Base-by-base conservation (phyloP, 1,140 invertebrate species). In the Nebria ingens region DNA sequence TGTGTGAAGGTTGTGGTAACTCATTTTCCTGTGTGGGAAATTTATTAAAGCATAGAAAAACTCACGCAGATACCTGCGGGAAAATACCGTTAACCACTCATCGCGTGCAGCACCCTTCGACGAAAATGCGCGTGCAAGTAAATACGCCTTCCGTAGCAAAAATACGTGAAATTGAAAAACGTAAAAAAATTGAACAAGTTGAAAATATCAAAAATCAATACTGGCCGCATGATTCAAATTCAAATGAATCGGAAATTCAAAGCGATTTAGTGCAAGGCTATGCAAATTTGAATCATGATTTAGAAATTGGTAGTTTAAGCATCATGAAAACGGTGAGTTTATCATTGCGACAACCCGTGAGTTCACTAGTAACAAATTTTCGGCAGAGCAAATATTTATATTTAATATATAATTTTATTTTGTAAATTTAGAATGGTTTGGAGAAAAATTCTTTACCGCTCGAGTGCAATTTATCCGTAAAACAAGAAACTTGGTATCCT, bases 21-120 rank as follows among this genome's bases (percentile, higher is more conserved):
- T 63, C 68, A 40, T 75, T 75, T 56, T 69, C 71, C n/a, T 74
- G 71, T 59, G 56, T 64, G 21, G 68, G 71, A 2, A 75, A 71
- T 59, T 58, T 74, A 38, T 62, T 68, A 19, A 74, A 73, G 60
- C 73, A 75, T 59, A 61, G 70, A 49, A 63, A 62, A 53, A 68
- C 65, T 21, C 68, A 71, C 50, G 70, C 69, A 0, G 65, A 71
- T 15, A 71, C 65, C 2, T 74, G 73, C 59, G 72, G 71, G 1
- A 23, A 50, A 29, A 58, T 62, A 17, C 64, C 65, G 0, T 57
- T 62, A 38, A 64, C 61, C 19, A 61, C 56, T 2, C 63, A 64
- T 53, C 52, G 59, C n/a, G 61, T 64, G 23, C 53, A 58, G 51
- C 56, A 64, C 54, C 61, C 61, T 2, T 19, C 53, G 2, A 64